Percentiles rank a stretch among this genome's conserved stretches.
phyloP scores from a whole-genome alignment of 2,113 vertebrate genomes.

The Micromys minutus region DNA sequence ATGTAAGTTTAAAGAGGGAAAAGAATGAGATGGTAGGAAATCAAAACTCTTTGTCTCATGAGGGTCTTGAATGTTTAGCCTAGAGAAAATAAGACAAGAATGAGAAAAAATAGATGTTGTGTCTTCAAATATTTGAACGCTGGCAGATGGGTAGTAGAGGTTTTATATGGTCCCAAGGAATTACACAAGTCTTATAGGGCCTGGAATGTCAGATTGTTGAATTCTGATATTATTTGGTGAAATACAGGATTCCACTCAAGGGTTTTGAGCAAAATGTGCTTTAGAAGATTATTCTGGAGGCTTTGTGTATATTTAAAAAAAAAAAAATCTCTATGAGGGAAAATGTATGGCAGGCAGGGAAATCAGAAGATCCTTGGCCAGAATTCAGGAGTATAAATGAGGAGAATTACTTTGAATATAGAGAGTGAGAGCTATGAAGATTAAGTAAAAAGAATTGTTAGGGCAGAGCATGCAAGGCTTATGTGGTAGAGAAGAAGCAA shows the following conservation, averaged over 20 bases:
- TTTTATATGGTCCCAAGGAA: constrained; percentile 48
- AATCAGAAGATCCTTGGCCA: background rate
- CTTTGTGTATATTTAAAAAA: background rate
- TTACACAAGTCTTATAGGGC: constrained; percentile 25
- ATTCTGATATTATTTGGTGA: constrained; percentile 44
- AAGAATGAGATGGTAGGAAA: constrained; percentile 38
- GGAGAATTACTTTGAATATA: background rate
- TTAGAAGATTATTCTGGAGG: constrained; percentile 27
- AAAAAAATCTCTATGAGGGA: background rate
- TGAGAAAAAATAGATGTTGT: constrained; percentile 52
- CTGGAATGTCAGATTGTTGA: constrained; percentile 31
- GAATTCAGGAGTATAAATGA: background rate
- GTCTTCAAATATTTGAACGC: constrained; percentile 64
- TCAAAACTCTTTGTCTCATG: constrained; percentile 23
- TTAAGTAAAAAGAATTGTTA: background rate
- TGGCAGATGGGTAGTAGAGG: constrained; percentile 52
- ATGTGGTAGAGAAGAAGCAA: background rate
- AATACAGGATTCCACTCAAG: background rate
- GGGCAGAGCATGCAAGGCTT: background rate
- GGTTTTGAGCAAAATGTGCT: constrained; percentile 26
- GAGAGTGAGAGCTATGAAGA: background rate
- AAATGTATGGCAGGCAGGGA: background rate
- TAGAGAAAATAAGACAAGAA: constrained; percentile 61
- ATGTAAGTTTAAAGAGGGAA: background rate
- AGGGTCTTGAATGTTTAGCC: constrained; percentile 52